A percentile compares a stretch with the other conserved stretches of the same genome.
These are phyloP conservation scores for Drosophila gunungcola DNA, from an alignment of 1,140 invertebrate genomes.

Conservation along the genomic window DNA sequence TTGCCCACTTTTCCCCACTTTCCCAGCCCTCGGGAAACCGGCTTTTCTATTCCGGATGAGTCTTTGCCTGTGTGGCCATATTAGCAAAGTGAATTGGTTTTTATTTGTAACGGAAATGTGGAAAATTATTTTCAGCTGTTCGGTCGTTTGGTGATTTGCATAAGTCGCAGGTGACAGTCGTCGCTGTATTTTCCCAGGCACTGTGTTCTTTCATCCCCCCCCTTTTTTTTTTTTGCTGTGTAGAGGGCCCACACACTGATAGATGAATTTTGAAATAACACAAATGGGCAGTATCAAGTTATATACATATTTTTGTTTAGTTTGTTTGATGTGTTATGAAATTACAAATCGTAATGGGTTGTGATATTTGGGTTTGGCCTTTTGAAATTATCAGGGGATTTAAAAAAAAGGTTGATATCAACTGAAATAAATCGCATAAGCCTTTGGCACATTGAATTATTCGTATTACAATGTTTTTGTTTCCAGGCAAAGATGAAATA, in stretches of 20 bases:
- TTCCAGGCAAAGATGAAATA: too few species aligned
- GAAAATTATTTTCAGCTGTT: conserved; percentile 75
- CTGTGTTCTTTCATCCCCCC: background rate
- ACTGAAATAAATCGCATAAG: too few species aligned
- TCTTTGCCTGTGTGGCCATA: conserved; percentile 67
- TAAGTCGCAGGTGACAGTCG: conserved; percentile 67
- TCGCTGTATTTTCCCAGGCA: conserved; percentile 11
- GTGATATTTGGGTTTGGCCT: too few species aligned
- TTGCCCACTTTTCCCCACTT: conserved; percentile 6
- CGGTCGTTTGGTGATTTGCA: conserved; percentile 61
- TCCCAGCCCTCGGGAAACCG: conserved; percentile 24
- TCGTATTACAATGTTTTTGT: too few species aligned
- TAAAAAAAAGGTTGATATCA: too few species aligned
- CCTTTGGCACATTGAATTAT: too few species aligned
- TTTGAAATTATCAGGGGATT: too few species aligned
- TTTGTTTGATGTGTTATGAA: too few species aligned
- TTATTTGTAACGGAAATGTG: conserved; percentile 83
- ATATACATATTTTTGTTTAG: too few species aligned
- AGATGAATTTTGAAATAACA: background rate
- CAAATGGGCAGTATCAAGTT: background rate
- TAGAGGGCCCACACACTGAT: background rate
- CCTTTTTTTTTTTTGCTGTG: background rate
- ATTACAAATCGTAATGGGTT: too few species aligned
- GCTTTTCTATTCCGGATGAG: conserved; percentile 64
- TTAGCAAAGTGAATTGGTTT: conserved; percentile 82